phyloP scores from a whole-genome alignment of 2,888 invertebrate species.

The Agonopterix alstromeriana region DNA sequence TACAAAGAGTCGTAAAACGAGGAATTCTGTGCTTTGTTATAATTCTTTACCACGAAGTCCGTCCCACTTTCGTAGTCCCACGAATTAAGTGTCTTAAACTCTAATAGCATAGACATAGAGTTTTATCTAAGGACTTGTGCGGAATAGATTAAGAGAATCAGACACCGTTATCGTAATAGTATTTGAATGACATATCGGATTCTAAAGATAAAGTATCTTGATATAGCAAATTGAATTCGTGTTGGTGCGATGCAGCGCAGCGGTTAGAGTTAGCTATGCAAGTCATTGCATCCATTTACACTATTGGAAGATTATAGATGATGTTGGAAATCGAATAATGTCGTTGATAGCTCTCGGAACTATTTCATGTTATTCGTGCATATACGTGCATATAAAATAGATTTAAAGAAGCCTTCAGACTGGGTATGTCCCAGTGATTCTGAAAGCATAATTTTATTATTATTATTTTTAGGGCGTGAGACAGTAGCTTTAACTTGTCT shows the following conservation, averaged over 20 bases:
- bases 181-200: constrained; percentile 2
- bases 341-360: too few species aligned
- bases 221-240: neutral
- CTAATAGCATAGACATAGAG: too few species aligned
- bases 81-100: too few species aligned
- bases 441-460: too few species aligned
- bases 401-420: too few species aligned
- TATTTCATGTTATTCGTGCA: too few species aligned
- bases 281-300: neutral
- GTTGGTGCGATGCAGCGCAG: neutral
- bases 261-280: neutral
- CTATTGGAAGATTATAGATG: too few species aligned
- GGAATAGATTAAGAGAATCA: neutral
- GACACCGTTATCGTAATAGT: constrained; percentile 1
- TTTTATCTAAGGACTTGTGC: neutral
- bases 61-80: neutral
- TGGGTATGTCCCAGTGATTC: too few species aligned
- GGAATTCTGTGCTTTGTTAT: neutral
- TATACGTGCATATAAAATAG: too few species aligned
- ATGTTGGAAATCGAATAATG: too few species aligned
- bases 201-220: neutral
- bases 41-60: neutral
- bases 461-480: too few species aligned
- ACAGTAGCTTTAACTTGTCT: too few species aligned
- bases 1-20: neutral